Conservation (phyloP, 1,140 invertebrate genomes). For the Zaprionus ornatus region DNA sequence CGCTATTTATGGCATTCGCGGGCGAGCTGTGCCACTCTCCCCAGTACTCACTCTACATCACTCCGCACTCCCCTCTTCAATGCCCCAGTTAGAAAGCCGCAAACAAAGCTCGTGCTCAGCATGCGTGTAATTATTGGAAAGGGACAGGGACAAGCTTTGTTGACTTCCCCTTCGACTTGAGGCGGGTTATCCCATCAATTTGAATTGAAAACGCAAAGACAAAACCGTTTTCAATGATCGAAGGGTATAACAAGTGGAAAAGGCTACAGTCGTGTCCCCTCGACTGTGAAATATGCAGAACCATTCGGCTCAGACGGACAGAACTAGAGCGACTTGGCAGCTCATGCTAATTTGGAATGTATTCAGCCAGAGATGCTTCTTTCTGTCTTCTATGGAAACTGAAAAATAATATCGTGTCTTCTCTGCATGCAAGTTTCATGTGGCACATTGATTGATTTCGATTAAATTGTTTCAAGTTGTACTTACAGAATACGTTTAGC, state of each 20-base stretch:
- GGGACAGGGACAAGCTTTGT: constrained; percentile 15
- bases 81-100: neutral
- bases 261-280: neutral
- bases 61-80: neutral
- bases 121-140: constrained; percentile 57
- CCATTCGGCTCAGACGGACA: neutral
- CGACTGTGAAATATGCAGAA: neutral
- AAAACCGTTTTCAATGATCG: neutral
- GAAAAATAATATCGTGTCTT: neutral
- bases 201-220: constrained; percentile 14
- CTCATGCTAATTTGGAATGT: too few species aligned
- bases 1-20: constrained; percentile 68
- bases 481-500: constrained; percentile 93
- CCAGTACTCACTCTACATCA: neutral
- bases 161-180: constrained; percentile 17
- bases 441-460: neutral
- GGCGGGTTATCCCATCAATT: constrained; percentile 23
- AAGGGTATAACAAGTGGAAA: neutral
- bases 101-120: constrained; percentile 56
- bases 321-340: neutral
- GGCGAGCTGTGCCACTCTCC: constrained; percentile 12
- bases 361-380: neutral
- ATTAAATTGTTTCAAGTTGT: constrained; percentile 20
- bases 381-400: neutral
- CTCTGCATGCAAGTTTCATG: neutral